Conservation (phyloP, 2,888 invertebrate genomes). For the Chrysolina americana region DNA sequence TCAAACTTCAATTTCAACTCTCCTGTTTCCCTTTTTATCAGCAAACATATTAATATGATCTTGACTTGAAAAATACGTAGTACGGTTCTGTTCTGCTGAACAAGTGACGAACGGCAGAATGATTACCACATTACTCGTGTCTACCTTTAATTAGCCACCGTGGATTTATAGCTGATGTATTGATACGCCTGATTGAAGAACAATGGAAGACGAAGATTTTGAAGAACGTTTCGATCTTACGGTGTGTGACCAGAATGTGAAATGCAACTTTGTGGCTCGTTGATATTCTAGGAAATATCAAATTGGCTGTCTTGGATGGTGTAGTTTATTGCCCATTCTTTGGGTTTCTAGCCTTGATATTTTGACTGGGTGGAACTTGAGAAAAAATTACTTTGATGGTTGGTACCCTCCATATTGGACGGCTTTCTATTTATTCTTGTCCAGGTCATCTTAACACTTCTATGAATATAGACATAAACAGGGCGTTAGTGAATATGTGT, state of each 20-base stretch:
- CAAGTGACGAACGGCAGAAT: conserved; percentile 53
- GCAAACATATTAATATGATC: no score
- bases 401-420: no score
- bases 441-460: no score
- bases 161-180: conserved; percentile 65
- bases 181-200: conserved; percentile 65
- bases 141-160: conserved; percentile 61
- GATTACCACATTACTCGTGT: conserved; percentile 52
- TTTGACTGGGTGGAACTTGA: background rate
- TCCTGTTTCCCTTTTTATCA: no score
- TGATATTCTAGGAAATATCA: conserved; percentile 42
- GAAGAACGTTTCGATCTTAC: conserved; percentile 41
- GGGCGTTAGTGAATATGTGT: no score
- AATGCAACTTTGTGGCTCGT: conserved; percentile 43
- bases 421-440: no score
- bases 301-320: conserved; percentile 13
- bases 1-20: no score
- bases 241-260: conserved; percentile 46
- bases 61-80: background rate
- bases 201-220: conserved; percentile 57
- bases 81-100: conserved; percentile 15
- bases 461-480: no score
- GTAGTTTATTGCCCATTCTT: conserved; percentile 22
- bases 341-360: background rate
- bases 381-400: no score